Evolutionary conservation across 2,797 vertebrate genomes (phyloP).

Genomic region (Leptoclinus maculatus): DNA sequence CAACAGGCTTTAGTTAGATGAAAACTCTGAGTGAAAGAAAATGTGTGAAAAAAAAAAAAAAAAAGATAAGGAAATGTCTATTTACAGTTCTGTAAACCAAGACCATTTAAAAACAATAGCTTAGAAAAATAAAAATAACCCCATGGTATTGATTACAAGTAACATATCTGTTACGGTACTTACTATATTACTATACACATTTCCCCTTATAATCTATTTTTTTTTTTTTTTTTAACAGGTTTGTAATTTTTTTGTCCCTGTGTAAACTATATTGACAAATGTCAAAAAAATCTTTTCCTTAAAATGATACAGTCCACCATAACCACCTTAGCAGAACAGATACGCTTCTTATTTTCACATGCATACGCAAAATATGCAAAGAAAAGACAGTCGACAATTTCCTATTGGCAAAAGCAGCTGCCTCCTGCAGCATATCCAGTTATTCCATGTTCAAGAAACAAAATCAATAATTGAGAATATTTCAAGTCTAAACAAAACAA

Average conservation of each 20-base stretch:
- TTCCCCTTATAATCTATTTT: constrained; percentile 44
- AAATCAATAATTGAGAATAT: constrained; percentile 29
- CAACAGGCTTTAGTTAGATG: constrained; percentile 22
- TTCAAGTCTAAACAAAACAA: constrained; percentile 2
- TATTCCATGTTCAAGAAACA: constrained; percentile 26
- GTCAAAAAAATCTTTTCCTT: constrained; percentile 16
- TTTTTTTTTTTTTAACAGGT: constrained; percentile 28
- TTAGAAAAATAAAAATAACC: constrained; percentile 71
- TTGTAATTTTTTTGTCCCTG: constrained; percentile 21
- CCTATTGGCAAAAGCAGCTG: constrained; percentile 46
- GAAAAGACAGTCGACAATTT: constrained; percentile 34
- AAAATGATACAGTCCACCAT: constrained; percentile 35
- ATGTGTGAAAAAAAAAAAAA: constrained; percentile 13
- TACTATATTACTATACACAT: constrained; percentile 50
- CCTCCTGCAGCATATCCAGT: constrained; percentile 54
- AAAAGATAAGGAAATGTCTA: constrained; percentile 53
- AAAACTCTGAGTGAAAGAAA: constrained; percentile 17
- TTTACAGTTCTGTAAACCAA: constrained; percentile 77
- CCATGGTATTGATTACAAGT: constrained; percentile 50
- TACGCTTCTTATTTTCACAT: constrained; percentile 44
- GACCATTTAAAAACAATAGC: constrained; percentile 68
- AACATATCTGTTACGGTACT: constrained; percentile 43
- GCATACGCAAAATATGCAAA: constrained; percentile 54
- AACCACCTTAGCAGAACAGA: constrained; percentile 25
- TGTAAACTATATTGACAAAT: constrained; percentile 53